Conservation (phyloP, 1,140 invertebrate species). For the Capitella teleta region DNA sequence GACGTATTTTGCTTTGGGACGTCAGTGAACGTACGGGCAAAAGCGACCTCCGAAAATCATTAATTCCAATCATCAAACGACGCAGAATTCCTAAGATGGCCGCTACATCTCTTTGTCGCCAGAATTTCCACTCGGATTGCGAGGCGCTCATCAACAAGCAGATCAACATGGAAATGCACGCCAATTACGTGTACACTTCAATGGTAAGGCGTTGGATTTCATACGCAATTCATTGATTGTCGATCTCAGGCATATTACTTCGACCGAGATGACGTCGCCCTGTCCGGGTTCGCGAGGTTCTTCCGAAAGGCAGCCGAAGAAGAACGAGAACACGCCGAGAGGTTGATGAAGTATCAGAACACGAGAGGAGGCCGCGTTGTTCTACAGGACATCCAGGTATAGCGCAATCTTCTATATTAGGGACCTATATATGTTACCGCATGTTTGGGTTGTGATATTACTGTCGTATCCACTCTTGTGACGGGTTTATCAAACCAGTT, state of each 20-base stretch:
- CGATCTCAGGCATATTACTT: constrained; percentile 65
- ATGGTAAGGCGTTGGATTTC: constrained; percentile 52
- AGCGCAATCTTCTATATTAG: too few relatives aligned
- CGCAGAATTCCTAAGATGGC: too few relatives aligned
- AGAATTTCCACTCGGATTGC: constrained; percentile 66
- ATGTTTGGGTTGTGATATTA: too few relatives aligned
- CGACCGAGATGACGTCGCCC: constrained; percentile 65
- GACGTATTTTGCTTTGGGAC: too few relatives aligned
- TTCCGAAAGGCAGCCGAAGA: constrained; percentile 62
- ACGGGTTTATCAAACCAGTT: too few relatives aligned
- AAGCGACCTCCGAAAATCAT: too few relatives aligned
- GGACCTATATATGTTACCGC: too few relatives aligned
- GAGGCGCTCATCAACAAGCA: constrained; percentile 71
- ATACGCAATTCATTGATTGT: neutral
- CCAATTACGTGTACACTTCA: constrained; percentile 70
- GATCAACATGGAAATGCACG: constrained; percentile 78
- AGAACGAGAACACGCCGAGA: constrained; percentile 64
- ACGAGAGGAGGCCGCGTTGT: constrained; percentile 63
- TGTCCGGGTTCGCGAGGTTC: constrained; percentile 58
- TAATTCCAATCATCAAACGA: too few relatives aligned
- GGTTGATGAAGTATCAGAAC: constrained; percentile 67
- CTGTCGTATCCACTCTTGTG: too few relatives aligned
- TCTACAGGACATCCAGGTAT: constrained; percentile 38
- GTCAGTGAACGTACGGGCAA: too few relatives aligned
- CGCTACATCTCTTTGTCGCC: constrained; percentile 43